Base-by-base conservation (phyloP, 1,140 invertebrate species). In the Araneus ventricosus region DNA sequence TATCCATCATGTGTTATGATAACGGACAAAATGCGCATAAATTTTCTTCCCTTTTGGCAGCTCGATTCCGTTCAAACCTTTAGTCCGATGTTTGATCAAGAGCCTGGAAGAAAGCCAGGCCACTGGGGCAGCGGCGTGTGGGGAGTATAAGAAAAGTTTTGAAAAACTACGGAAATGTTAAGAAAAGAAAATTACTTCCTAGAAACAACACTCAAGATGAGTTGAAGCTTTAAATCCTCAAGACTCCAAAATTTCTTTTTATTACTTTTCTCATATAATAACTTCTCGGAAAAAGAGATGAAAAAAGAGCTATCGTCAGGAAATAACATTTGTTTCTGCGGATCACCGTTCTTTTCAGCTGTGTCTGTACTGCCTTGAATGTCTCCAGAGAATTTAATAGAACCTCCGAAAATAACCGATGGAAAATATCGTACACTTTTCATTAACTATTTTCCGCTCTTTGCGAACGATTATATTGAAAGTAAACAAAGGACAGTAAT, bases 191-290 rank as follows among this genome's bases (percentile, higher is more conserved):
- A 89, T 79, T 79, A 75, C 67, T 89, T 89, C 61, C 67, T 52
- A 79, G 88, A 89, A 89, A 89, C 86, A 89, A 89, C 88, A 89
- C 88, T 89, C 88, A 75, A 89, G 70, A 79, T 89, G 88, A 79
- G 39, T 89, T 79, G 88, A 79, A 89, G 88, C 88, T 89, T 89
- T 89, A 89, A 89, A 89, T 79, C 88, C 88, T 89, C 88, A 89
- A 89, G 88, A 75, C 88, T 86, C 84, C 34, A 59, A 89, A 89
- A 89, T 75, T 75, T 89, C 67, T 79, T 89, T 86, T 89, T 89
- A 89, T 89, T 89, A 79, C 88, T 79, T 89, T 89, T 79, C 70
- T 89, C 88, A 89, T 89, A 59, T 89, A 79, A 88, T 88, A 88
- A 89, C 67, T 89, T 75, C n/a, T 20, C 37, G 24, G 61, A 4